These are phyloP conservation scores for Medauroidea extradentata DNA, from an alignment of 1,140 invertebrate genomes.

Conservation along the genomic window DNA sequence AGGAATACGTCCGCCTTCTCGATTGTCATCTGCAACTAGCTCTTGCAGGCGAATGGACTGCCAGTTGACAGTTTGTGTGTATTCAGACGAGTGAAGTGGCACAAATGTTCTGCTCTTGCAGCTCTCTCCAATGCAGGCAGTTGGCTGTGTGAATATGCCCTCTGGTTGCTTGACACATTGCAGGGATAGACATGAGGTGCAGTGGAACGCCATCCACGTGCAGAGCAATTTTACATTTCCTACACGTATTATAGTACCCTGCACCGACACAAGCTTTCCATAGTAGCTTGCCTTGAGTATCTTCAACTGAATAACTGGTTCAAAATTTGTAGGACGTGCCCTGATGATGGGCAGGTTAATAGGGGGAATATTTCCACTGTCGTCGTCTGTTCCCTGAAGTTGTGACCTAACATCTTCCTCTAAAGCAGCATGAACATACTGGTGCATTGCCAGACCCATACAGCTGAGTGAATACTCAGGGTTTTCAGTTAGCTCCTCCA, in stretches of 20 bases:
- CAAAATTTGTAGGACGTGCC: slow-evolving; percentile 66
- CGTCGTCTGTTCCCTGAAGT: slow-evolving; percentile 22
- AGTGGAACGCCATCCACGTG: slow-evolving; percentile 73
- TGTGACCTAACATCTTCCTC: slow-evolving; percentile 41
- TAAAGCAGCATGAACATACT: slow-evolving; percentile 47
- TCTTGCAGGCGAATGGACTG: slow-evolving; percentile 81
- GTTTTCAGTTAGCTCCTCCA: slow-evolving; percentile 57
- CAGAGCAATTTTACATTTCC: slow-evolving; percentile 69
- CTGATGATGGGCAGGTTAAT: slow-evolving; percentile 47
- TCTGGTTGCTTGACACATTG: slow-evolving; percentile 58
- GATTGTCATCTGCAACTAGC: slow-evolving; percentile 41
- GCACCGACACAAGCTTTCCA: slow-evolving; percentile 80
- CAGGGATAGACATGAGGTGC: slow-evolving; percentile 60
- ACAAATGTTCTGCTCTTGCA: slow-evolving; percentile 62
- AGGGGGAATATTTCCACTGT: slow-evolving; percentile 15
- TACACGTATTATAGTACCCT: slow-evolving; percentile 82
- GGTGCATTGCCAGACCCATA: slow-evolving; percentile 68
- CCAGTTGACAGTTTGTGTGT: slow-evolving; percentile 68
- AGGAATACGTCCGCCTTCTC: slow-evolving; percentile 73
- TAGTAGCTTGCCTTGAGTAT: slow-evolving; percentile 73
- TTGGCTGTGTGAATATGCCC: slow-evolving; percentile 55
- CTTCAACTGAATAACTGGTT: slow-evolving; percentile 61
- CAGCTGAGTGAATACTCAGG: slow-evolving; percentile 59
- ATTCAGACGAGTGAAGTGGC: slow-evolving; percentile 59
- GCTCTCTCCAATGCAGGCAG: slow-evolving; percentile 46